Conservation (phyloP, 2,113 vertebrate species). For the Mormoops blainvillei region DNA sequence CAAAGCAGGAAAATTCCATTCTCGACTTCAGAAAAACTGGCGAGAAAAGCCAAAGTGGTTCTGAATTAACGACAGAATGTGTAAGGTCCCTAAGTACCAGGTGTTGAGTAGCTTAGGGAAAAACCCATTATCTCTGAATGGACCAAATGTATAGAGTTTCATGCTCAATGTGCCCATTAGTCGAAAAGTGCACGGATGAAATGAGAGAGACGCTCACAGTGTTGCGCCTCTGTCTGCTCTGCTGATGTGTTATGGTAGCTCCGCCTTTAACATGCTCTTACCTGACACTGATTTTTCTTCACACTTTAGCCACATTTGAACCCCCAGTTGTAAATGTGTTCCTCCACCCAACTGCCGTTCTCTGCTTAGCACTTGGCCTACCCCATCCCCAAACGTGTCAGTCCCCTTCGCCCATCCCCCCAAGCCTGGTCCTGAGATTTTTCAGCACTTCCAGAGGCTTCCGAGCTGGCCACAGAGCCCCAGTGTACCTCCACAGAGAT, state of each 20-base stretch:
- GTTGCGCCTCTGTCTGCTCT: background rate
- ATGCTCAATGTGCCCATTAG: background rate
- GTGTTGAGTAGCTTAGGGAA: background rate
- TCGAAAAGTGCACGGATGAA: background rate
- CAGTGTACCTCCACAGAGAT: slow-evolving; percentile 93
- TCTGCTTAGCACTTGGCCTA: background rate
- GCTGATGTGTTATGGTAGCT: no score
- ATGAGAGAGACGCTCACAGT: background rate
- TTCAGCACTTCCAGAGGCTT: background rate
- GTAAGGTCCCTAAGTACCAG: background rate
- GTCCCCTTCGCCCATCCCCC: background rate
- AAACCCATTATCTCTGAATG: background rate
- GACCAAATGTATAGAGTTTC: background rate
- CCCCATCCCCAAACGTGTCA: background rate
- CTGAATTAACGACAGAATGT: background rate
- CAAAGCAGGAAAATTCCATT: background rate
- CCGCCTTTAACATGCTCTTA: background rate
- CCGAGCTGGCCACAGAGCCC: background rate
- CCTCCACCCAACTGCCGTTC: background rate
- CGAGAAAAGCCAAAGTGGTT: background rate
- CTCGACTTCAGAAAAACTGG: background rate
- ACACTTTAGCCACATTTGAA: background rate
- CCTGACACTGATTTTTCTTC: background rate
- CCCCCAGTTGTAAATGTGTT: background rate
- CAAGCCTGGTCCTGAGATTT: background rate